Conservation (phyloP, 2,888 invertebrate species). For the Sesamia inferens region DNA sequence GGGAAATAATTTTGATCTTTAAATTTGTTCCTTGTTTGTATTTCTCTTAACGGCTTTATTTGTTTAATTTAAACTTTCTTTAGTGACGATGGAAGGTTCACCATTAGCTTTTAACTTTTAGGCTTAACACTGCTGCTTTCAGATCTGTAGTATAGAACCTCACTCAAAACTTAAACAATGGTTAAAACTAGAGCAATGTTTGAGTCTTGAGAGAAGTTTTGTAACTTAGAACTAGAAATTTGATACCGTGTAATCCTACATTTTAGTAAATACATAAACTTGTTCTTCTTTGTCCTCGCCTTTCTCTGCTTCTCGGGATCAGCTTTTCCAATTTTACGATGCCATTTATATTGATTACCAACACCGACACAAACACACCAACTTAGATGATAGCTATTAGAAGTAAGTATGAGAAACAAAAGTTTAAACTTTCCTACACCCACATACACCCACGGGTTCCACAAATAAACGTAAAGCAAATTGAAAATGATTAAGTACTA, state of each 20-base stretch:
- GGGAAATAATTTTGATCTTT: no score
- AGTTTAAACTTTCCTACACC: not conserved
- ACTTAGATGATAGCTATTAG: not conserved
- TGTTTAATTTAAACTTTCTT: not conserved
- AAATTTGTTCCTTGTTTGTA: not conserved
- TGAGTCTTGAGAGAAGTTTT: not conserved
- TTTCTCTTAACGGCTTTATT: not conserved
- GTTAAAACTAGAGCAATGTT: not conserved
- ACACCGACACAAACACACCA: not conserved
- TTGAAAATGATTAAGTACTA: not conserved
- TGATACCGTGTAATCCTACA: not conserved
- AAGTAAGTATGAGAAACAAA: not conserved
- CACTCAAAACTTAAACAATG: not conserved
- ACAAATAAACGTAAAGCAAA: not conserved
- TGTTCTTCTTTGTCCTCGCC: not conserved
- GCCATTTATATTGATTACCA: not conserved
- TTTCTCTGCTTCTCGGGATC: no score
- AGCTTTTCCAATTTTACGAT: not conserved
- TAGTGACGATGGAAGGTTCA: not conserved
- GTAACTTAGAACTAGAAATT: no score
- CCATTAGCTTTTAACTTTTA: not conserved
- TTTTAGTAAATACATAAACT: not conserved
- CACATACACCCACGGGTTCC: constrained; percentile 6
- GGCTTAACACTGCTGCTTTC: not conserved
- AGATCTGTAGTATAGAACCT: not conserved